These are phyloP conservation scores for Limnothrissa miodon DNA, from an alignment of 2,113 vertebrate genomes.

Conservation along the genomic window DNA sequence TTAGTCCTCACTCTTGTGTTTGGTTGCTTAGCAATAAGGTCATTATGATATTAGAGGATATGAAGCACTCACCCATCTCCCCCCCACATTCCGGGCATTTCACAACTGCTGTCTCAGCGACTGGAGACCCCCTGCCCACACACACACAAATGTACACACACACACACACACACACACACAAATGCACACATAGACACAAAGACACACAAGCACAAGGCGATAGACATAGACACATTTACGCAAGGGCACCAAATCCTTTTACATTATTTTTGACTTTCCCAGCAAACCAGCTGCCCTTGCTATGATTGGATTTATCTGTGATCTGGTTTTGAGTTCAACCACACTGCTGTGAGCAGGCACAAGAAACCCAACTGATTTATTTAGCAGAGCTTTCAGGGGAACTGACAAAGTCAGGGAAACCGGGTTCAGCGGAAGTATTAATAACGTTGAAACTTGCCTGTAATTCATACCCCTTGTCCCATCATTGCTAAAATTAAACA, in stretches of 20 bases:
- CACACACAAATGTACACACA: background rate
- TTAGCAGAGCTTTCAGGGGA: conserved; percentile 5
- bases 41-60: conserved; percentile 7
- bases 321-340: conserved; percentile 45
- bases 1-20: background rate
- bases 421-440: background rate
- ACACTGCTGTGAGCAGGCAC: conserved; percentile 25
- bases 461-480: background rate
- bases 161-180: conserved; percentile 7
- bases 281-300: conserved; percentile 55
- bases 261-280: conserved; percentile 48
- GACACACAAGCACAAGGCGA: background rate
- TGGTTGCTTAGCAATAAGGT: conserved; percentile 13
- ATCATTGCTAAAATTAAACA: background rate
- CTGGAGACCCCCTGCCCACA: conserved; percentile 24
- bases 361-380: conserved; percentile 40
- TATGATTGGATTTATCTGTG: conserved; percentile 64
- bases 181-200: conserved; percentile 12
- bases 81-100: background rate
- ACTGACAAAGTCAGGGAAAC: background rate
- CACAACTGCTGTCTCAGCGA: conserved; percentile 39
- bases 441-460: background rate
- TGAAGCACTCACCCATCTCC: background rate
- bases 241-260: conserved; percentile 54
- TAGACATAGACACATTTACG: background rate